Evolutionary conservation across 2,797 vertebrate species (phyloP).

Genomic region (Phylloscopus collybita): DNA sequence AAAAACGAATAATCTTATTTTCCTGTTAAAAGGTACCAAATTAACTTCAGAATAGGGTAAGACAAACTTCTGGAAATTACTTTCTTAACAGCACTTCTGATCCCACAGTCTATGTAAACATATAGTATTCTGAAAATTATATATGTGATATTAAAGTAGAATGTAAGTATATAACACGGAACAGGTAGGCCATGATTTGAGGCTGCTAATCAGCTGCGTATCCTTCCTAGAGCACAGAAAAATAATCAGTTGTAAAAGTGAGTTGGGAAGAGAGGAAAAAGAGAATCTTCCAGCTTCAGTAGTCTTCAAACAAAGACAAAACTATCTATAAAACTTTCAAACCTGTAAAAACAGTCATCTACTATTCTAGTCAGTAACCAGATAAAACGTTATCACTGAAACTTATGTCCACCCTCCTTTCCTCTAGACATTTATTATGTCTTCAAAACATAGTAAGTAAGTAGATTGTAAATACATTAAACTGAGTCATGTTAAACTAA

Average conservation of each 20-base stretch:
- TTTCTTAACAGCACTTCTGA: not conserved
- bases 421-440: not conserved
- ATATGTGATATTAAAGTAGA: not conserved
- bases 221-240: not conserved
- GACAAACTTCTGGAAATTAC: not conserved
- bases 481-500: not conserved
- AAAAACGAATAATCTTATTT: not conserved
- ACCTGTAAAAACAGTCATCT: not conserved
- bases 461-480: constrained; percentile 6
- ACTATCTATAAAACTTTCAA: not conserved
- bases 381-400: constrained; percentile 4
- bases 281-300: not conserved
- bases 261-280: not conserved
- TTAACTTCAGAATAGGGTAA: not conserved
- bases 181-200: not conserved
- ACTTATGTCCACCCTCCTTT: constrained; percentile 10
- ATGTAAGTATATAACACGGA: not conserved
- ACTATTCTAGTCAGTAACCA: not conserved
- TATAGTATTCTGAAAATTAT: not conserved
- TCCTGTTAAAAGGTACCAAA: not conserved
- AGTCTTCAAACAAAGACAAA: not conserved
- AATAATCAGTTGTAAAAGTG: not conserved
- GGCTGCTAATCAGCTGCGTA: not conserved
- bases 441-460: constrained; percentile 21
- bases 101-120: not conserved